Evolutionary conservation across 2,888 invertebrate genomes (phyloP).

Genomic region (Aporophyla lueneburgensis): DNA sequence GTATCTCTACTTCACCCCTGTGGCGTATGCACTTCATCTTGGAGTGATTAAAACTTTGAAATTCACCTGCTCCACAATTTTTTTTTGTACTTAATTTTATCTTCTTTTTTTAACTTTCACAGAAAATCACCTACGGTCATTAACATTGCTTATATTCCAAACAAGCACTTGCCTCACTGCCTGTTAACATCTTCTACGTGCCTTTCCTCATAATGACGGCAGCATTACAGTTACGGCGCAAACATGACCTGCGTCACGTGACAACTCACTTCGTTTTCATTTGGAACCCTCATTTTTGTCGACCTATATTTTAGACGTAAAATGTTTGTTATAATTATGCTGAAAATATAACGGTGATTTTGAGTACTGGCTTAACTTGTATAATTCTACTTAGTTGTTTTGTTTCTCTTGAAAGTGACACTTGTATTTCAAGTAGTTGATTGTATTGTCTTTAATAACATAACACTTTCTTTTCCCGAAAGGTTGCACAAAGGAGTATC

Average conservation of each 20-base stretch:
- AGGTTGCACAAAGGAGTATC: too few relatives aligned
- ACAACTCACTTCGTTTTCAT: constrained; percentile 58
- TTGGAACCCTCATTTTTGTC: constrained; percentile 35
- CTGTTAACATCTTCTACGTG: background rate
- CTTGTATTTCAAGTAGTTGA: background rate
- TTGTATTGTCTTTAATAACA: background rate
- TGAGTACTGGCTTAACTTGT: constrained; percentile 4
- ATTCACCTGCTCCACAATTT: background rate
- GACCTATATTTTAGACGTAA: constrained; percentile 32
- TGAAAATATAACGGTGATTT: constrained; percentile 10
- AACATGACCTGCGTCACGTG: constrained; percentile 39
- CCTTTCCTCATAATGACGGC: constrained; percentile 15
- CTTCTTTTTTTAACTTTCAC: too few relatives aligned
- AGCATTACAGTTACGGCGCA: constrained; percentile 11
- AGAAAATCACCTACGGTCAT: background rate
- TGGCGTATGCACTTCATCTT: too few relatives aligned
- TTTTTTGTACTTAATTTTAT: background rate
- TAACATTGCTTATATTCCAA: background rate
- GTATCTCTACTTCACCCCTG: too few relatives aligned
- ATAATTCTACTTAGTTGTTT: background rate
- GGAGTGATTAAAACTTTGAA: background rate
- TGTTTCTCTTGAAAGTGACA: background rate
- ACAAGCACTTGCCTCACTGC: background rate
- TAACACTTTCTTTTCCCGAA: too few relatives aligned
- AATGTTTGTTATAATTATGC: constrained; percentile 40